phyloP scores from a whole-genome alignment of 2,113 vertebrate species.

The Boleophthalmus pectinirostris region DNA sequence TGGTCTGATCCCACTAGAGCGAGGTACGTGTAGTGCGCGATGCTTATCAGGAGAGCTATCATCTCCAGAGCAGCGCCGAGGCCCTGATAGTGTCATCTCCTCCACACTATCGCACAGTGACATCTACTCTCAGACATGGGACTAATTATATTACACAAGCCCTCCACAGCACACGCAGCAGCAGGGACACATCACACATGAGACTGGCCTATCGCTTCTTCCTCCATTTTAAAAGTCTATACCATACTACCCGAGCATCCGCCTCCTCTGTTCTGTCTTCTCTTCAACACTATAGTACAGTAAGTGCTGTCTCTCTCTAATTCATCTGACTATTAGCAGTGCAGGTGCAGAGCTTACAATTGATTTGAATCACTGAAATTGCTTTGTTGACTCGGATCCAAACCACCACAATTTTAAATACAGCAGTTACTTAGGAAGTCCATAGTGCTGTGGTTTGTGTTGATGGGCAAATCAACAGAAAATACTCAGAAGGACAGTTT shows the following conservation, averaged over 20 bases:
- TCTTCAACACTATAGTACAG: conserved; percentile 11
- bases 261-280: conserved; percentile 11
- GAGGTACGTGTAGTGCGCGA: conserved; percentile 76
- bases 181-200: conserved; percentile 44
- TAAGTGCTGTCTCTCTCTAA: conserved; percentile 50
- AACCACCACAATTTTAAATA: conserved; percentile 45
- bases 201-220: conserved; percentile 12
- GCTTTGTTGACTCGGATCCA: conserved; percentile 63
- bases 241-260: conserved; percentile 2
- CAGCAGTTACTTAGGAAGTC: conserved; percentile 35
- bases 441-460: conserved; percentile 7
- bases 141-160: conserved; percentile 79
- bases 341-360: conserved; percentile 66
- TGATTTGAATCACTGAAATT: conserved; percentile 70
- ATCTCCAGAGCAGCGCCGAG: conserved; percentile 71
- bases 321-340: conserved; percentile 61
- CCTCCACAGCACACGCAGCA: conserved; percentile 64
- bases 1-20: conserved; percentile 71
- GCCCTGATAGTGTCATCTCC: conserved; percentile 65
- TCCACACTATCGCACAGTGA: conserved; percentile 66
- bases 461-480: background rate
- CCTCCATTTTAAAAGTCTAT: conserved; percentile 6
- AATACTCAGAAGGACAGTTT: background rate
- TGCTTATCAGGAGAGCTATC: conserved; percentile 81
- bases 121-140: conserved; percentile 74